These are phyloP conservation scores for Chlamydotis undulata DNA, from an alignment of 2,113 vertebrate genomes.

Conservation along the genomic window DNA sequence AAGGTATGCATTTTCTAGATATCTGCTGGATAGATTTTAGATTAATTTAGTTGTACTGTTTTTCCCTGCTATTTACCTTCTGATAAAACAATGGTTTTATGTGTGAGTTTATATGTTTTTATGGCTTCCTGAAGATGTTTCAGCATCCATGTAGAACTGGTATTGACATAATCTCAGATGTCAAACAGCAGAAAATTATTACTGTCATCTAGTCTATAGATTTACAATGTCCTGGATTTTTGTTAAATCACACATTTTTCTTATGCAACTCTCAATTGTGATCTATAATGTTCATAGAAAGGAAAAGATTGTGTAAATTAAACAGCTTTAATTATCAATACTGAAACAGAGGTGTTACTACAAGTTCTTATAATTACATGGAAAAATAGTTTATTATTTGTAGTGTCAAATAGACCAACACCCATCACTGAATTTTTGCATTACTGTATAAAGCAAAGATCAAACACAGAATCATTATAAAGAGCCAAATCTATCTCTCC, in stretches of 20 bases:
- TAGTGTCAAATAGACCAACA: background rate
- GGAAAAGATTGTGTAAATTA: background rate
- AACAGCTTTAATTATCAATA: background rate
- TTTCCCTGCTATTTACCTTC: background rate
- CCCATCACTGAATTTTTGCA: background rate
- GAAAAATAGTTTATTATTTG: background rate
- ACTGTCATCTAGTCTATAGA: background rate
- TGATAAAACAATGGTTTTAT: background rate
- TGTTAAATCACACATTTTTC: background rate
- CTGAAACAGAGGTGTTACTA: background rate
- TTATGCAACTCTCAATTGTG: background rate
- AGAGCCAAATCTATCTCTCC: background rate
- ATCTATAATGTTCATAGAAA: background rate
- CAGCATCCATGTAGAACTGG: background rate
- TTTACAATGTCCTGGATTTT: background rate
- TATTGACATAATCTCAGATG: background rate
- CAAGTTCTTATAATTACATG: background rate
- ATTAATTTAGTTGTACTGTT: background rate
- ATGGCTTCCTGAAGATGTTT: background rate
- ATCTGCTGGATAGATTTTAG: background rate
- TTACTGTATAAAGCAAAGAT: background rate
- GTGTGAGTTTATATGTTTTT: background rate
- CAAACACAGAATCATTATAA: background rate
- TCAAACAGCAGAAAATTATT: background rate
- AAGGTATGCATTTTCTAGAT: background rate